phyloP scores from a whole-genome alignment of 2,113 vertebrate genomes.

The Struthio camelus region DNA sequence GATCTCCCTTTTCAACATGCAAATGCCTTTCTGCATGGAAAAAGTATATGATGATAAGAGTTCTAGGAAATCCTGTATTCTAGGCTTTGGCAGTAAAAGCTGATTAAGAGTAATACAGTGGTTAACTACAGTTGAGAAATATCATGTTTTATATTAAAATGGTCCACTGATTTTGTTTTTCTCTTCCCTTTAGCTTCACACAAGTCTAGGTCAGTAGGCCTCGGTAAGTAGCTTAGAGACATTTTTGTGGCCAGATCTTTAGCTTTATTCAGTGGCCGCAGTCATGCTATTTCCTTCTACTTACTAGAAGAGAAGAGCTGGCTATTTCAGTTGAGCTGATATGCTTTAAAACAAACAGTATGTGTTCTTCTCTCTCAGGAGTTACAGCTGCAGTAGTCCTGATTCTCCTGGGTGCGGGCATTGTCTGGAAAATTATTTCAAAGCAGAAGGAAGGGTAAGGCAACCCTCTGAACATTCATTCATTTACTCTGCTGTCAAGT shows the following conservation, averaged over 20 bases:
- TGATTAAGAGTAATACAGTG: background rate
- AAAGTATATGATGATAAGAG: background rate
- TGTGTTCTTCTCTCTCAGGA: background rate
- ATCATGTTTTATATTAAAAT: background rate
- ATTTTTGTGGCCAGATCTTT: background rate
- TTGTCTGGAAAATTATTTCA: conserved; percentile 42
- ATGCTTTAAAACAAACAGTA: background rate
- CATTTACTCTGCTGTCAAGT: background rate
- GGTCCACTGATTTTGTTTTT: background rate
- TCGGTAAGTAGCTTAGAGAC: conserved; percentile 36
- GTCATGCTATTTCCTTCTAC: background rate
- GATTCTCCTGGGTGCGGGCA: conserved; percentile 22
- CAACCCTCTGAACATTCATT: background rate
- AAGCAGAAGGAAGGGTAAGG: conserved; percentile 64
- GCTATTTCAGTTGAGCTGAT: background rate
- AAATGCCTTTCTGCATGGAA: background rate
- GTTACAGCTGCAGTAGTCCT: background rate
- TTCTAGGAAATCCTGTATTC: background rate
- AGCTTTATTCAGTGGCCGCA: background rate
- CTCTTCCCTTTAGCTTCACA: background rate
- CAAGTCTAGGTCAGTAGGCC: background rate
- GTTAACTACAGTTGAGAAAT: background rate
- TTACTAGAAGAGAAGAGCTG: background rate
- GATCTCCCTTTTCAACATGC: background rate
- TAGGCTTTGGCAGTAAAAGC: background rate